Evolutionary conservation across 2,113 vertebrate genomes (phyloP).

Genomic region (Callaeas wilsoni): DNA sequence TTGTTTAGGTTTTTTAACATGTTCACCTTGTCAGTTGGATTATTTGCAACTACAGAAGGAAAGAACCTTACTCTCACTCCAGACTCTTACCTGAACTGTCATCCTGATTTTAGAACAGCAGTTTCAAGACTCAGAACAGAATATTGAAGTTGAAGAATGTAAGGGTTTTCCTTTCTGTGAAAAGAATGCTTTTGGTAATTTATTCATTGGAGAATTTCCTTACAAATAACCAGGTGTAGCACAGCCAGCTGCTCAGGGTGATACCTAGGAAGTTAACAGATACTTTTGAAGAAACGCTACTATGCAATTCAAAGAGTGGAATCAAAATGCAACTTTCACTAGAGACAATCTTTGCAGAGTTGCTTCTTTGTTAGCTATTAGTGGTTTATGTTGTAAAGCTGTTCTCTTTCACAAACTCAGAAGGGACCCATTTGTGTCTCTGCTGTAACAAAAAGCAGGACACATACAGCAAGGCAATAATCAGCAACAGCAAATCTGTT

Average conservation of each 20-base stretch:
- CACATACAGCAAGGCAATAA: neutral
- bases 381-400: neutral
- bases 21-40: neutral
- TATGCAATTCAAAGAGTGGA: neutral
- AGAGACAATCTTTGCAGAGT: neutral
- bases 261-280: neutral
- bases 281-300: neutral
- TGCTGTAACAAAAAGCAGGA: neutral
- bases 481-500: neutral
- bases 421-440: neutral
- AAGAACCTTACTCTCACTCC: neutral
- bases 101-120: neutral
- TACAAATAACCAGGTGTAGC: neutral
- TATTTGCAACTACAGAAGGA: neutral
- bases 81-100: neutral
- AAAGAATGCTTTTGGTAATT: neutral
- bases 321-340: neutral
- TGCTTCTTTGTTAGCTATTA: neutral
- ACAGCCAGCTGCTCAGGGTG: neutral
- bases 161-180: neutral
- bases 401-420: neutral
- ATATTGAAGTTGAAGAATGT: neutral
- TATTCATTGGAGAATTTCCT: neutral
- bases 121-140: neutral
- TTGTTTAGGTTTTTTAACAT: neutral